phyloP scores from a whole-genome alignment of 2,113 vertebrate genomes.

The Leuciscus idus region DNA sequence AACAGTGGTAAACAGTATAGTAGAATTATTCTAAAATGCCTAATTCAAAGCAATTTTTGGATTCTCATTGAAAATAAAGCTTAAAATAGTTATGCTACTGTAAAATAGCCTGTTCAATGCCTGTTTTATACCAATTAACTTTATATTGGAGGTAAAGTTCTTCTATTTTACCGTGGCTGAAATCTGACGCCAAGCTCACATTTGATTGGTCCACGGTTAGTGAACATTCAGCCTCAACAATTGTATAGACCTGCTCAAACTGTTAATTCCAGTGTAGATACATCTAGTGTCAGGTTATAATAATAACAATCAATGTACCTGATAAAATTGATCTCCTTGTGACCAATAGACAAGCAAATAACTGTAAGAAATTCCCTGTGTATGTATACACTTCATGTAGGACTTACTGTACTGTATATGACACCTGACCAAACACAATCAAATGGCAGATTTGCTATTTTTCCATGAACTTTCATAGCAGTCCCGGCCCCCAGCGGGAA shows the following conservation, averaged over 20 bases:
- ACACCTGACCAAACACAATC: neutral
- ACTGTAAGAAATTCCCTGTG: neutral
- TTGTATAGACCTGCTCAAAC: too few relatives aligned
- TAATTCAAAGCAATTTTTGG: neutral
- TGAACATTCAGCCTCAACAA: too few relatives aligned
- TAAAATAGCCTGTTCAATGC: too few relatives aligned
- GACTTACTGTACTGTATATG: neutral
- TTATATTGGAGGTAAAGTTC: too few relatives aligned
- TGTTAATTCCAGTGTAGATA: neutral
- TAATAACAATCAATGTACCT: neutral
- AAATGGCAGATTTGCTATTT: neutral
- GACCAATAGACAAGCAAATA: neutral
- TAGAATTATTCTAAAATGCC: neutral
- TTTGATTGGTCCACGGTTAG: too few relatives aligned
- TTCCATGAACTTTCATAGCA: constrained; percentile 20
- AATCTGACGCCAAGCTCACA: too few relatives aligned
- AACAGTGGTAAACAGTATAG: neutral
- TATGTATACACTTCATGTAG: neutral
- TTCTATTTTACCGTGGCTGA: too few relatives aligned
- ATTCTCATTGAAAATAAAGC: neutral
- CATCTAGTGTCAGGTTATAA: neutral
- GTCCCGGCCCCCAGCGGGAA: neutral
- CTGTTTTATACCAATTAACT: too few relatives aligned
- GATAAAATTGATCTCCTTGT: neutral
- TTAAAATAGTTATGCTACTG: neutral